phyloP scores from a whole-genome alignment of 2,888 invertebrate species.

The Yponomeuta cagnagella region DNA sequence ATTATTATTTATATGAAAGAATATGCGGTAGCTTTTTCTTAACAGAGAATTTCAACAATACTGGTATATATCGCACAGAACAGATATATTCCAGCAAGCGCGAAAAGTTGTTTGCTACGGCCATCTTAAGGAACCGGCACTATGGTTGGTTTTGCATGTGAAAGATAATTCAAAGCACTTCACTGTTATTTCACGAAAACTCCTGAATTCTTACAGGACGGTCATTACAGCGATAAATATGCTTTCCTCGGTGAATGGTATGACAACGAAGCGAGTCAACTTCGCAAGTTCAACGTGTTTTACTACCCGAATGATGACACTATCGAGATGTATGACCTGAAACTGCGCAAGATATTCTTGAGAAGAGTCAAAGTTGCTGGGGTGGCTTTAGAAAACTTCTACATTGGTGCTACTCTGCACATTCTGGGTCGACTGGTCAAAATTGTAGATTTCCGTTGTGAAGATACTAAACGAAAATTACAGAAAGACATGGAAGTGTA shows the following conservation, averaged over 20 bases:
- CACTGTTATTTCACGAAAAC: background rate
- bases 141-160: no score
- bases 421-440: slow-evolving; percentile 85
- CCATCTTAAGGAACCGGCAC: no score
- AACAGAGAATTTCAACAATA: no score
- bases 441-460: slow-evolving; percentile 84
- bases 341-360: slow-evolving; percentile 78
- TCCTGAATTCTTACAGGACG: slow-evolving; percentile 44
- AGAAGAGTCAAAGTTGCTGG: slow-evolving; percentile 81
- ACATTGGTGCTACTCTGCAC: slow-evolving; percentile 82
- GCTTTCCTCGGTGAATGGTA: slow-evolving; percentile 90
- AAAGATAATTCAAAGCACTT: no score
- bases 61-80: no score
- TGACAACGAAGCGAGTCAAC: slow-evolving; percentile 84
- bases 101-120: no score
- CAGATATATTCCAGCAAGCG: no score
- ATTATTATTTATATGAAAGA: no score
- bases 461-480: slow-evolving; percentile 78
- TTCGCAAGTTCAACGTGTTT: slow-evolving; percentile 84
- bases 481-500: slow-evolving; percentile 80
- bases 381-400: slow-evolving; percentile 79
- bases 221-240: slow-evolving; percentile 71
- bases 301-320: slow-evolving; percentile 86
- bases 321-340: slow-evolving; percentile 86
- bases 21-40: no score